A percentile compares a stretch with the other conserved stretches of the same genome.
Evolutionary conservation across 2,113 vertebrate species (phyloP).

Genomic region (Numida meleagris): DNA sequence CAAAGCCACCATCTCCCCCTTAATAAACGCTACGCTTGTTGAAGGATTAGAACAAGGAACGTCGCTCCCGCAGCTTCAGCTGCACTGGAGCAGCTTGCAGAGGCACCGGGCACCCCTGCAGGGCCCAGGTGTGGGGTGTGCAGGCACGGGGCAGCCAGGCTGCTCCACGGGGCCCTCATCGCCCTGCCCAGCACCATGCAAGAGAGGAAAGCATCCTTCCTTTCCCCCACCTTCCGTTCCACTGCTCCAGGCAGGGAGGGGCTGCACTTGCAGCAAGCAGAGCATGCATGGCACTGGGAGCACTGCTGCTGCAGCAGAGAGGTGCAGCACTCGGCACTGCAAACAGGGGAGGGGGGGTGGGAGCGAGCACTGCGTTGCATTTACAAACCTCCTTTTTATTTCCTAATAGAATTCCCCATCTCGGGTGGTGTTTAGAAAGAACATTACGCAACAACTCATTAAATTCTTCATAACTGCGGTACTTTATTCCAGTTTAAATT

Average conservation of each 20-base stretch:
- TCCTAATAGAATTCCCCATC: constrained; percentile 19
- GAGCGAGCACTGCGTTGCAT: not conserved
- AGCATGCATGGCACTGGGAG: no score
- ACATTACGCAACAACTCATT: constrained; percentile 47
- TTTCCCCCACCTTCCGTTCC: not conserved
- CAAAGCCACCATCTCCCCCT: not conserved
- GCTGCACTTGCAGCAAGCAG: no score
- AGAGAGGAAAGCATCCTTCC: not conserved
- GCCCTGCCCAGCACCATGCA: no score
- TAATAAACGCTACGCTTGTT: not conserved
- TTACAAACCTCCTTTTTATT: constrained; percentile 4
- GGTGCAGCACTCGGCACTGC: not conserved
- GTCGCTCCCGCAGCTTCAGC: rapidly evolving
- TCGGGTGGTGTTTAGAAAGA: not conserved
- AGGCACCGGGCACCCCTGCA: not conserved
- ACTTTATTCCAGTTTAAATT: constrained; percentile 24
- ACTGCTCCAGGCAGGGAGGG: not conserved
- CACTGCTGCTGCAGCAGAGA: no score
- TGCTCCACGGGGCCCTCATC: no score
- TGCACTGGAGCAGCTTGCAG: not conserved
- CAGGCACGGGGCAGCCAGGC: no score
- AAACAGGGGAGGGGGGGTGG: not conserved
- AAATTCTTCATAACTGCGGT: constrained; percentile 15
- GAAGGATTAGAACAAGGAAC: not conserved
- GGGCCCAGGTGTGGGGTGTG: no score